Base-by-base conservation (phyloP, 2,797 vertebrate species). In the Parotocinclus haroldoi region DNA sequence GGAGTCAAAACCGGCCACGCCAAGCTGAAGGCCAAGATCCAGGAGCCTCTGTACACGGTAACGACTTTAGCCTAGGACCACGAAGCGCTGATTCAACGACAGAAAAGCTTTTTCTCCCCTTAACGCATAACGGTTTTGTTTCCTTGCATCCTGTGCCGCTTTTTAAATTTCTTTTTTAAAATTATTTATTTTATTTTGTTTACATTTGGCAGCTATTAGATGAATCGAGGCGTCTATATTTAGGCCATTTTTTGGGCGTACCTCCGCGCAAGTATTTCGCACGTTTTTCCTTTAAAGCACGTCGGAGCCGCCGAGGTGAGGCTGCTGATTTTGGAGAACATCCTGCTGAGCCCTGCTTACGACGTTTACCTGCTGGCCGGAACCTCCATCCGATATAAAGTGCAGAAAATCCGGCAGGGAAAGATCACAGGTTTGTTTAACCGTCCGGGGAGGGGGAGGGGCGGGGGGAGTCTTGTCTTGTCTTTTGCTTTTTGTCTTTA, bases 311-410 rank as follows among this genome's bases (percentile, higher is more conserved):
- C 97, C 0, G 96, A 98, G 80, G 93, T 99, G 69, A 88, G 89
- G 54, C 86, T 99, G 53, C 88, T 99, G 82, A 96, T 98, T 81
- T 85, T 99, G 78, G 97, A 99, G 87, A 99, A 98, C 81, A 95
- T 98, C 75, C 90, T 99, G 75, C 86, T 99, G 78, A 94, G 89
- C 76, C 97, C 97, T 1, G 89, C 93, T 0, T 89, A 88, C 9
- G 93, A 97, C 7, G 78, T 98, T 69, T 96, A 97, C 87, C 85
- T 99, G 65, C 76, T 99, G 76, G 92, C 90, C 13, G 93, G 95
- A 78, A 95, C 95, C 1, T 92, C 93, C 56, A 86, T 98, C 74
- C 86, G 78, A 54, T 99, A 98, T 84, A 91, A 80, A 83, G 94
- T 99, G 71, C 91, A 96, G 87, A 99, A 99, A 88, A 91, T 97